These are phyloP conservation scores for Aphelenchoides besseyi DNA, from an alignment of 1,140 invertebrate genomes.

Conservation along the genomic window DNA sequence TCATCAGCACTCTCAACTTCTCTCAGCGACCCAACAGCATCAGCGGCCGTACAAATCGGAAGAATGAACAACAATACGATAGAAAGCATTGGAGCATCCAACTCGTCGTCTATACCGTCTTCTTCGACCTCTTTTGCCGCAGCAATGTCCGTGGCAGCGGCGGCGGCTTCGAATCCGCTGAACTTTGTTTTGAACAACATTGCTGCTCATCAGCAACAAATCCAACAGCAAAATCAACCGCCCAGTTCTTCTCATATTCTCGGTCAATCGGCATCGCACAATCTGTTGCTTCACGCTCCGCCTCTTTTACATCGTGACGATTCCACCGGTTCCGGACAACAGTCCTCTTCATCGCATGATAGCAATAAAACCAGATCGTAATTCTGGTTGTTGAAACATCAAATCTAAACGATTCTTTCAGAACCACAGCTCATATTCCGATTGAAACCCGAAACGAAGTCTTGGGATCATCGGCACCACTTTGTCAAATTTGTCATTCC, in stretches of 20 bases:
- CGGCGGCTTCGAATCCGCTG: background rate
- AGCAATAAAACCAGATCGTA: constrained; percentile 5
- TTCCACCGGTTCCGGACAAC: background rate
- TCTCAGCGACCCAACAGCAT: too few relatives aligned
- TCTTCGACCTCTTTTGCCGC: background rate
- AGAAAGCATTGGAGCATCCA: too few relatives aligned
- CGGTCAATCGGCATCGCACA: background rate
- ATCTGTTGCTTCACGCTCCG: background rate
- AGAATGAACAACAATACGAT: too few relatives aligned
- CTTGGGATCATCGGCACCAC: background rate
- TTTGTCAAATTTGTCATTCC: constrained; percentile 16
- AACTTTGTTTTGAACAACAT: background rate
- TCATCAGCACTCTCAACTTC: background rate
- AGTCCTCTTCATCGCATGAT: background rate
- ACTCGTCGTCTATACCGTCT: background rate
- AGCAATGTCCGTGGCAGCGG: background rate
- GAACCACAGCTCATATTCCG: background rate
- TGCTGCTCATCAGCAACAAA: background rate
- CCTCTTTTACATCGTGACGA: background rate
- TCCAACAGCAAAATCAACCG: background rate
- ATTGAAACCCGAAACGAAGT: background rate
- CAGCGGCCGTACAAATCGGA: too few relatives aligned
- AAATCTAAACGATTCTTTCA: too few relatives aligned
- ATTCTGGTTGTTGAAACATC: background rate
- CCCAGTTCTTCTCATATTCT: background rate